Evolutionary conservation across 2,888 invertebrate species (phyloP).

Genomic region (Cosmia pyralina): DNA sequence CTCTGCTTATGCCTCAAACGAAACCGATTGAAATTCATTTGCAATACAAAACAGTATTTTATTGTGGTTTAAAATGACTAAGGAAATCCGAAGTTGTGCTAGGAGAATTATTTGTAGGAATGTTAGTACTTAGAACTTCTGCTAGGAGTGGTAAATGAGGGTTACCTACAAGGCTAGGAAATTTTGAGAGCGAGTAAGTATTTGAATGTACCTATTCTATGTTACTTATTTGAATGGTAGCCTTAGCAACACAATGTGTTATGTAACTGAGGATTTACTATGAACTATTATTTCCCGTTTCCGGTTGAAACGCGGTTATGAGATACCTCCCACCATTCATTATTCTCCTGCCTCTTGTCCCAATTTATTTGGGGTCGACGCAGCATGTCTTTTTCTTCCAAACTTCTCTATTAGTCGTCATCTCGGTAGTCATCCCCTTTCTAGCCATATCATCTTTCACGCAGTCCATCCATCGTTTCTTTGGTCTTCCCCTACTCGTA

Average conservation of each 20-base stretch:
- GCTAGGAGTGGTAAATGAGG: conserved; percentile 2
- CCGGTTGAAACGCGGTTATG: not conserved
- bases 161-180: not conserved
- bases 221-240: conserved; percentile 9
- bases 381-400: too few relatives aligned
- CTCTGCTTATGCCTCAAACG: conserved; percentile 22
- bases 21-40: conserved; percentile 49
- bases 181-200: conserved; percentile 1
- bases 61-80: conserved; percentile 22
- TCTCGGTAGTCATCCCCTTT: too few relatives aligned
- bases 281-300: not conserved
- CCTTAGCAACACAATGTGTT: conserved; percentile 13
- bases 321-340: too few relatives aligned
- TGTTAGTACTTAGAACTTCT: conserved; percentile 4
- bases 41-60: conserved; percentile 52
- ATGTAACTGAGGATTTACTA: not conserved
- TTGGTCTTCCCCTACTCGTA: too few relatives aligned
- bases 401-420: too few relatives aligned
- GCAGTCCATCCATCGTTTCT: too few relatives aligned
- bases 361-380: too few relatives aligned
- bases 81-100: not conserved
- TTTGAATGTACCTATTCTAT: conserved; percentile 7
- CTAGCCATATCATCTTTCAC: too few relatives aligned
- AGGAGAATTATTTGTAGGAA: not conserved
- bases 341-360: too few relatives aligned